Percentiles rank a stretch among this genome's conserved stretches.
phyloP scores from a whole-genome alignment of 2,113 vertebrate species.

The Ivindomyrus marchei region DNA sequence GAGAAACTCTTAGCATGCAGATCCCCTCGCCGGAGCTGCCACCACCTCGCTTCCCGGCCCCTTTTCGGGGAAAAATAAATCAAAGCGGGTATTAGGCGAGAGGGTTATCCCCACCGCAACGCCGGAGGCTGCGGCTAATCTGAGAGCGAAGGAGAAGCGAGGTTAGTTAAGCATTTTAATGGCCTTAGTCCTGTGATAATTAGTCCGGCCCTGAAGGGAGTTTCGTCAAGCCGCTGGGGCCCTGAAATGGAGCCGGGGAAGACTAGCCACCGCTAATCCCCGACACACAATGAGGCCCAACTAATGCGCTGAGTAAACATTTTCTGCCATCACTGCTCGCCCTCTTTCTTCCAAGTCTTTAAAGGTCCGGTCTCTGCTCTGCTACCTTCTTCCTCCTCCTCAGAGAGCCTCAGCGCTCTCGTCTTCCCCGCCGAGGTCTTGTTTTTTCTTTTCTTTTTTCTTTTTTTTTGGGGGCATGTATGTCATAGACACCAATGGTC shows the following conservation, averaged over 20 bases:
- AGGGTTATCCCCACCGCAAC: conserved; percentile 81
- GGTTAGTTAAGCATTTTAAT: conserved; percentile 99
- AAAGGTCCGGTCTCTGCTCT: conserved; percentile 47
- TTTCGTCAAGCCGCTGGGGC: conserved; percentile 87
- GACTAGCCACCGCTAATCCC: conserved; percentile 79
- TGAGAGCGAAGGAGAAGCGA: conserved; percentile 85
- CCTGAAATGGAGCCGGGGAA: conserved; percentile 91
- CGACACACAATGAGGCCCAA: conserved; percentile 93
- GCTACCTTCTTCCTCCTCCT: conserved; percentile 25
- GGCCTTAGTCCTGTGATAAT: conserved; percentile 98
- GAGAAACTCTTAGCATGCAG: conserved; percentile 31
- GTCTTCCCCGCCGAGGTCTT: conserved; percentile 29
- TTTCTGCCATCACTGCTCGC: conserved; percentile 88
- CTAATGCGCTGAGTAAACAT: conserved; percentile 99
- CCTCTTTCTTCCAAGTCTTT: conserved; percentile 84
- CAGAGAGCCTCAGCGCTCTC: conserved; percentile 34
- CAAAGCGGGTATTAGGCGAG: conserved; percentile 87
- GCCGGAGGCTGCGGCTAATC: conserved; percentile 93
- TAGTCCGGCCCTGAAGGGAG: conserved; percentile 97
- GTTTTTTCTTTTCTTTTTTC: conserved; percentile 7
- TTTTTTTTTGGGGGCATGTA: not conserved
- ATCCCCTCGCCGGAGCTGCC: conserved; percentile 1
- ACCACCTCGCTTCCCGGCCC: conserved; percentile 22
- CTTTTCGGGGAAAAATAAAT: conserved; percentile 61
- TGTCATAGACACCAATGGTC: not conserved